Conservation (phyloP, 2,797 vertebrate species). For the Mus spretus region DNA sequence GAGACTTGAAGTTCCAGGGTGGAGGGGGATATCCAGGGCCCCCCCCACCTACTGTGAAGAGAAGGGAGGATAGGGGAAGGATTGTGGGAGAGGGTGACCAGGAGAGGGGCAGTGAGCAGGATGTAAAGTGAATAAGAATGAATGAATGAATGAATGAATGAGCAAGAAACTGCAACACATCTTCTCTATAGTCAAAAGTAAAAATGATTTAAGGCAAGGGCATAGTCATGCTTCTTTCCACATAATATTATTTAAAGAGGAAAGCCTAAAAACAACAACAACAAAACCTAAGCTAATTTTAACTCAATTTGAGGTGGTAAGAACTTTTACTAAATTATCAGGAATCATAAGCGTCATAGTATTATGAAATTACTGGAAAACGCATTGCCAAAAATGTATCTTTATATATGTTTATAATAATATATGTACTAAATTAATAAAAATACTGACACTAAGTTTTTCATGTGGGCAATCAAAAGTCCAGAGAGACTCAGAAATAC, state of each 20-base stretch:
- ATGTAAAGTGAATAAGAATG: neutral
- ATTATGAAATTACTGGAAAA: conserved; percentile 9
- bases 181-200: conserved; percentile 36
- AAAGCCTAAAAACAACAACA: neutral
- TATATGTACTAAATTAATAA: neutral
- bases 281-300: conserved; percentile 41
- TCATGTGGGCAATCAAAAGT: neutral
- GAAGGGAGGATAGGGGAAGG: neutral
- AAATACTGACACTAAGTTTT: neutral
- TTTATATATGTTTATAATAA: neutral
- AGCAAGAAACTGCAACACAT: neutral
- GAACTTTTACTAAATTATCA: neutral
- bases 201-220: conserved; percentile 48
- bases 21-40: neutral
- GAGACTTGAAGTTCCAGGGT: neutral
- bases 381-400: neutral
- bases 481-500: neutral
- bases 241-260: neutral
- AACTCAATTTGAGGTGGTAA: conserved; percentile 22
- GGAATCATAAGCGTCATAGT: neutral
- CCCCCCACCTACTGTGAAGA: neutral
- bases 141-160: neutral
- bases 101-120: neutral
- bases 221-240: conserved; percentile 22
- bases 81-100: neutral